Conservation (phyloP, 1,140 invertebrate genomes). For the Lasaia peninsularis region DNA sequence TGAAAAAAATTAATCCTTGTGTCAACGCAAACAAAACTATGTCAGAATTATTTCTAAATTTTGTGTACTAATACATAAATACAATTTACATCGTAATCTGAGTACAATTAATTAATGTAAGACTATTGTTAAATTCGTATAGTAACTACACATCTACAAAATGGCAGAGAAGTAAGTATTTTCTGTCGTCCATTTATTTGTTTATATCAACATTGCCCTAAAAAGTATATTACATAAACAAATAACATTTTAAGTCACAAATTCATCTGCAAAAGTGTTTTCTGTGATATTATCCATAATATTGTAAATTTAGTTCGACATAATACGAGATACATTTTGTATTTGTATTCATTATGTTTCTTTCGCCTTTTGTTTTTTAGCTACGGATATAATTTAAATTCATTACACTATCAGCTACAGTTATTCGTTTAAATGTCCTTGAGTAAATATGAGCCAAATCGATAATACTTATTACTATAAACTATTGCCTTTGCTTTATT, state of each 20-base stretch:
- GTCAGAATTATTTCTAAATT: conserved; percentile 72
- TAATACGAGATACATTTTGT: not conserved
- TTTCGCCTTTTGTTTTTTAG: conserved; percentile 3
- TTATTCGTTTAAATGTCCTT: not conserved
- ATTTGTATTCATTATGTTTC: not conserved
- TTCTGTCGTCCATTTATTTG: conserved; percentile 22
- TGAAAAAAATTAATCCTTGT: conserved; percentile 24
- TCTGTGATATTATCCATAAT: not conserved
- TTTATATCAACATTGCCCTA: conserved; percentile 30
- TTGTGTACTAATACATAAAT: conserved; percentile 57
- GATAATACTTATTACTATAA: not conserved
- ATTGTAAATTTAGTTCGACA: not conserved
- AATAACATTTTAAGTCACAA: not conserved
- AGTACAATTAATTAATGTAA: conserved; percentile 43
- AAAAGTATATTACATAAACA: conserved; percentile 9
- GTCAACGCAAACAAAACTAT: conserved; percentile 73
- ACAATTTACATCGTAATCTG: conserved; percentile 44
- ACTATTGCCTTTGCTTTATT: too few species aligned
- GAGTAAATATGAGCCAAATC: not conserved
- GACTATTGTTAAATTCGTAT: conserved; percentile 40
- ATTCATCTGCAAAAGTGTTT: not conserved
- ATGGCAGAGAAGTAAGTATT: conserved; percentile 67
- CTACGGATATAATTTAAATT: not conserved
- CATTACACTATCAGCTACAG: not conserved
- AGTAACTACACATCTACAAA: conserved; percentile 33